A percentile compares a stretch with the other conserved stretches of the same genome.
phyloP scores from a whole-genome alignment of 2,113 vertebrate species.

The Suncus etruscus region DNA sequence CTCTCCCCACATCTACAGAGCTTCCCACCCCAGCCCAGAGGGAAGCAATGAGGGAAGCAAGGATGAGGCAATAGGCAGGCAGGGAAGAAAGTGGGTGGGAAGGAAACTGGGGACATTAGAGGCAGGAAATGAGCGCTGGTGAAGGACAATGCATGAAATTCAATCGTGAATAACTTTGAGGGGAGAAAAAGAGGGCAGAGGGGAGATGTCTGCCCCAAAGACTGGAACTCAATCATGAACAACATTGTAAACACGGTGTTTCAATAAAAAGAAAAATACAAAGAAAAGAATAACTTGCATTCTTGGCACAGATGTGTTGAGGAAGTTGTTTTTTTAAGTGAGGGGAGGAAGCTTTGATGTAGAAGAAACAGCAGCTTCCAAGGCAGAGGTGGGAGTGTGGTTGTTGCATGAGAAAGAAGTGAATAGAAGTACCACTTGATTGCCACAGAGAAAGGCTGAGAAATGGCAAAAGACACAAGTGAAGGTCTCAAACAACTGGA shows the following conservation, averaged over 20 bases:
- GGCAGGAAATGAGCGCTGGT: no score
- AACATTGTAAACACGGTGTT: no score
- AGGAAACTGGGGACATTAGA: no score
- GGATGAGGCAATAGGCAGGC: background rate
- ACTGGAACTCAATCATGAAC: no score
- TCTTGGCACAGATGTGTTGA: background rate
- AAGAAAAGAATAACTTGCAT: background rate
- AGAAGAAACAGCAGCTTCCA: conserved; percentile 18
- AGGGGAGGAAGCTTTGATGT: background rate
- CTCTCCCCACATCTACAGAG: background rate
- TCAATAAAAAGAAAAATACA: no score
- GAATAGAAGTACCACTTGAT: background rate
- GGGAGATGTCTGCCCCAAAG: no score
- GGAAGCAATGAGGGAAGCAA: background rate
- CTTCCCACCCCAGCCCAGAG: background rate
- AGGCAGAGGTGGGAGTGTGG: background rate
- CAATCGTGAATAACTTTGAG: no score
- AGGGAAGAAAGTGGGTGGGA: no score
- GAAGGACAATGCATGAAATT: no score
- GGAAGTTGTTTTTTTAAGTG: background rate
- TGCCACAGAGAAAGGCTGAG: background rate
- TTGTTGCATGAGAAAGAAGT: conserved; percentile 5
- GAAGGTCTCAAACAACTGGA: background rate
- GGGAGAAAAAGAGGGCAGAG: no score
- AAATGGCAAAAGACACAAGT: background rate